Conservation (phyloP, 2,888 invertebrate species). For the Lasiommata megera region DNA sequence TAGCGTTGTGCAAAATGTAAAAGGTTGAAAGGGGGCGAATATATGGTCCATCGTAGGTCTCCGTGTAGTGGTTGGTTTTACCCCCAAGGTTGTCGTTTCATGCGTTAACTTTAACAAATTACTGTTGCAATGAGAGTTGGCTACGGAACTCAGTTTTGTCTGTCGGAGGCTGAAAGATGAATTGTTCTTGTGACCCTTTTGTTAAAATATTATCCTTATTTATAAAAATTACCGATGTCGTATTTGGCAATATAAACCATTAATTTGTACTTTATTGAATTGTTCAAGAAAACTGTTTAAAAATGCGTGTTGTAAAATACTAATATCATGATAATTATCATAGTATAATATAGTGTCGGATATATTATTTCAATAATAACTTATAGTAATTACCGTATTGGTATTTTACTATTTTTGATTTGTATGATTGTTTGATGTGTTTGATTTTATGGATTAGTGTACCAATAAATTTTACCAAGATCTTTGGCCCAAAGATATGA, state of each 20-base stretch:
- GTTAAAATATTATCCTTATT: slow-evolving; percentile 54
- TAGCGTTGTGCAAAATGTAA: slow-evolving; percentile 11
- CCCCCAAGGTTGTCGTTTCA: slow-evolving; percentile 59
- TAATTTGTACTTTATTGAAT: not conserved
- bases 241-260: not conserved
- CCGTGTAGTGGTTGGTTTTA: slow-evolving; percentile 46
- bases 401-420: too few relatives aligned
- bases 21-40: slow-evolving; percentile 9
- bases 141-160: slow-evolving; percentile 56
- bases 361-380: too few relatives aligned
- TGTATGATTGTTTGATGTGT: too few relatives aligned
- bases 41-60: slow-evolving; percentile 38
- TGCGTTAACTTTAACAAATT: slow-evolving; percentile 78
- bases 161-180: slow-evolving; percentile 57
- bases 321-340: too few relatives aligned
- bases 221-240: slow-evolving; percentile 14
- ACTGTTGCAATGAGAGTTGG: slow-evolving; percentile 61
- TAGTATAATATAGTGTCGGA: too few relatives aligned
- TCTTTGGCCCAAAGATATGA: too few relatives aligned
- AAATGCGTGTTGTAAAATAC: too few relatives aligned
- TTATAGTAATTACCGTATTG: too few relatives aligned
- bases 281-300: too few relatives aligned
- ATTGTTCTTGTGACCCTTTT: slow-evolving; percentile 64
- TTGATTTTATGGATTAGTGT: too few relatives aligned
- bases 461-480: too few relatives aligned